Base-by-base conservation (phyloP, 2,797 vertebrate species). In the Pachyuromys duprasi region DNA sequence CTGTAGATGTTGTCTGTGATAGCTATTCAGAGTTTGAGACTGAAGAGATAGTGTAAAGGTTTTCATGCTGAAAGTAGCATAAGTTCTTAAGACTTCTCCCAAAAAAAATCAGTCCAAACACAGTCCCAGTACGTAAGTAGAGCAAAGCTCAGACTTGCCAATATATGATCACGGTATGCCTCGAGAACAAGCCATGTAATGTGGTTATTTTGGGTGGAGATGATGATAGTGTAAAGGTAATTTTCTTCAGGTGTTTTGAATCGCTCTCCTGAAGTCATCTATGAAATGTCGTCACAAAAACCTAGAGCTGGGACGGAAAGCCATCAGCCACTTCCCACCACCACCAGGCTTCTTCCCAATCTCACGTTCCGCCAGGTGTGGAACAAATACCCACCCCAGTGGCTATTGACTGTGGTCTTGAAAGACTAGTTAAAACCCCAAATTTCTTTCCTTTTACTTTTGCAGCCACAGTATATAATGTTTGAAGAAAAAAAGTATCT, bases 381-480 rank as follows among this genome's bases (percentile, higher is more conserved):
- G 36, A 26, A 22, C 33, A 28, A 60, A 9, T 65, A 17, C 9
- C 12, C 13, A n/a, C 49, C 55, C 3, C 55, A 26, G 24, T 33
- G 42, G 5, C 42, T 1, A 60, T 49, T 65, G 69, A 39, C 49
- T 57, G n/a, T 83, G 26, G 26, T n/a, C 45, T 89, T 75, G 89
- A 96, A 79, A 91, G 9, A 55, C 33, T 49, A 90, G 0, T 79
- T 97, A 95, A 96, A 72, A 72, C 26, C 94, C 36, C 83, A 65
- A 80, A 31, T 67, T 28, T 33, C 60, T 20, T 91, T 12, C n/a
- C 33, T 90, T 96, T 94, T 0, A 3, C 49, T 94, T 91, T 62
- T 96, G 39, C 60, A 75, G n/a, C 4, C 65, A 72, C 20, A 82
- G 65, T 65, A 36, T 87, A 92, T 70, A 8, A 18, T 5, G 0